A percentile compares a stretch with the other conserved stretches of the same genome.
Evolutionary conservation across 2,888 invertebrate species (phyloP).

Genomic region (Pristionchus mayeri): DNA sequence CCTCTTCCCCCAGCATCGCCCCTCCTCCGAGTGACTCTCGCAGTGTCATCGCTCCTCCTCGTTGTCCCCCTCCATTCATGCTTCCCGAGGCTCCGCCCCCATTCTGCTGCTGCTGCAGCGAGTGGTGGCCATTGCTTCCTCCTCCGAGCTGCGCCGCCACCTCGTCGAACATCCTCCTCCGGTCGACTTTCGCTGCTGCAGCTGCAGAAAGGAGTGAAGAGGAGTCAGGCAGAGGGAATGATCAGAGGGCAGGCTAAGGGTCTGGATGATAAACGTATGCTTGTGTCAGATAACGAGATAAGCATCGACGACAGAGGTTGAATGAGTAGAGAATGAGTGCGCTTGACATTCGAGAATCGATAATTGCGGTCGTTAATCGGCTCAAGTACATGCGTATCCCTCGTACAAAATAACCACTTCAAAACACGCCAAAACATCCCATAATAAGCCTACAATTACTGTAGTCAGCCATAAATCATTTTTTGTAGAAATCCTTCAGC

Average conservation of each 20-base stretch:
- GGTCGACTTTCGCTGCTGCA: not conserved
- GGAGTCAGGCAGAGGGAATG: too few species aligned
- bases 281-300: too few species aligned
- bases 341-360: not conserved
- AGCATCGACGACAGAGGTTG: not conserved
- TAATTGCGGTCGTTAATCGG: not conserved
- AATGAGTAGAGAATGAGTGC: not conserved
- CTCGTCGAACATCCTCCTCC: constrained; percentile 35
- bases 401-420: not conserved
- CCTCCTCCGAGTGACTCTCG: not conserved
- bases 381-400: not conserved
- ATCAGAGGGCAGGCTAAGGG: not conserved
- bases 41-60: not conserved
- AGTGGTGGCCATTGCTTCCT: constrained; percentile 13
- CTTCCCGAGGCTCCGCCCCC: not conserved
- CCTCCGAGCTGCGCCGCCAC: constrained; percentile 25
- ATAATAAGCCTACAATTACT: not conserved
- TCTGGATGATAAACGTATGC: not conserved
- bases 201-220: not conserved
- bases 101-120: constrained; percentile 27
- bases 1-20: constrained; percentile 10
- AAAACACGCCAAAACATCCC: not conserved
- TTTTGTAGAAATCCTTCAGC: too few species aligned
- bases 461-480: not conserved
- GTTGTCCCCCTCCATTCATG: not conserved